Percentiles rank a stretch among this genome's conserved stretches.
These are phyloP conservation scores for Macroramphosus scolopax DNA, from an alignment of 2,797 vertebrate species.

Conservation along the genomic window DNA sequence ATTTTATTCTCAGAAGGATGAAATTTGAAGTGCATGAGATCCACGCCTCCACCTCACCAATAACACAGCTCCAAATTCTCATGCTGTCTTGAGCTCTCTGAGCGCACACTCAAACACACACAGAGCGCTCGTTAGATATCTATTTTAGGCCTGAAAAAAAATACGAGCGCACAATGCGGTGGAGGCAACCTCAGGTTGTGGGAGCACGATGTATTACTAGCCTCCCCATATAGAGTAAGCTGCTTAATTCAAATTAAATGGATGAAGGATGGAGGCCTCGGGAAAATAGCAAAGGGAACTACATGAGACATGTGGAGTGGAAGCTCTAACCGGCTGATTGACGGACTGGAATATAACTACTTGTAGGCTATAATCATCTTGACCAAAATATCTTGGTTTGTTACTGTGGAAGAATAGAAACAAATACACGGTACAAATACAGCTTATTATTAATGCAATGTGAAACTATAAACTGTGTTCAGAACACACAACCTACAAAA, in stretches of 20 bases:
- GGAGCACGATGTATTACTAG: slow-evolving; percentile 7
- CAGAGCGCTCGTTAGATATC: slow-evolving; percentile 22
- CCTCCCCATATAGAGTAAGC: not conserved
- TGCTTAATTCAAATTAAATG: not conserved
- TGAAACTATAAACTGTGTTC: no score
- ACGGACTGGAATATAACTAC: not conserved
- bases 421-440: no score
- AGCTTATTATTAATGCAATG: no score
- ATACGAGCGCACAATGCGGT: slow-evolving; percentile 18
- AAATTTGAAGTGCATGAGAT: slow-evolving; percentile 13
- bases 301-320: not conserved
- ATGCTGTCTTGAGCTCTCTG: not conserved
- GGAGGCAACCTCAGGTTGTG: slow-evolving; percentile 32
- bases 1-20: slow-evolving; percentile 22
- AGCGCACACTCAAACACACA: slow-evolving; percentile 16
- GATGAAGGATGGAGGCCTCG: not conserved
- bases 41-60: slow-evolving; percentile 10
- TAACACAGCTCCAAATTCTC: slow-evolving; percentile 23
- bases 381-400: not conserved
- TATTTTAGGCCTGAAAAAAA: slow-evolving; percentile 44
- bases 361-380: not conserved
- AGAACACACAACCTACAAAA: no score
- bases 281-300: not conserved
- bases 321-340: not conserved
- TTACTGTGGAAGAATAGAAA: no score